These are phyloP conservation scores for Oxygymnocypris stewartii DNA, from an alignment of 2,113 vertebrate species.

Conservation along the genomic window DNA sequence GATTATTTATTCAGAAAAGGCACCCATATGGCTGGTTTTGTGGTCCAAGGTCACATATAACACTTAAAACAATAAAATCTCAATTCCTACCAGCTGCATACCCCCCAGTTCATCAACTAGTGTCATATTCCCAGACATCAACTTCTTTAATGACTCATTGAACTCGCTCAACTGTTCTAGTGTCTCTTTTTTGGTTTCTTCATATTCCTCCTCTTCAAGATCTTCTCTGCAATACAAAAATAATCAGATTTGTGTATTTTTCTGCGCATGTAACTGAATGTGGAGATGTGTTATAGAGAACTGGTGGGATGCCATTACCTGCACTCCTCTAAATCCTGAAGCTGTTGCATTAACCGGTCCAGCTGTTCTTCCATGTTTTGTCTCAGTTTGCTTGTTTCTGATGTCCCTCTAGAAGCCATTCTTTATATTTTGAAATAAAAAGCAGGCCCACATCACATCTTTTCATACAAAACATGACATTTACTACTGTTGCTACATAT, in stretches of 20 bases:
- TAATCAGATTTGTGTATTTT: too few species aligned
- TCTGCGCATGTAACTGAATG: neutral
- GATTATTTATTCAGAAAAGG: too few species aligned
- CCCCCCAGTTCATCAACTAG: constrained; percentile 93
- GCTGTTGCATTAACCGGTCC: constrained; percentile 95
- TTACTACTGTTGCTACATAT: neutral
- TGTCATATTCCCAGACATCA: constrained; percentile 97
- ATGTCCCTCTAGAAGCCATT: constrained; percentile 95
- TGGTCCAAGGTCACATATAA: too few species aligned
- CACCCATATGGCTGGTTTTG: too few species aligned
- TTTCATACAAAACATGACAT: neutral
- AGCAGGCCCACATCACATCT: neutral
- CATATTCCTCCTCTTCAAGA: constrained; percentile 92
- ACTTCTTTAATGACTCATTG: constrained; percentile 93
- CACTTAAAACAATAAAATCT: neutral
- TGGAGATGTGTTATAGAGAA: neutral
- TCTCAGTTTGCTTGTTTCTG: constrained; percentile 90
- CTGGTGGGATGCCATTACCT: constrained; percentile 75
- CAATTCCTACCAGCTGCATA: constrained; percentile 89
- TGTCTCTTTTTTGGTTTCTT: constrained; percentile 97
- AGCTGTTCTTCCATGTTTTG: constrained; percentile 97
- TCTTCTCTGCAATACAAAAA: constrained; percentile 80
- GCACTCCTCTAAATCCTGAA: constrained; percentile 96
- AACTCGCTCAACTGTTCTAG: constrained; percentile 95
- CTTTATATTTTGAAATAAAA: constrained; percentile 46